These are phyloP conservation scores for Rhagonycha lutea DNA, from an alignment of 2,888 invertebrate species.

Conservation along the genomic window DNA sequence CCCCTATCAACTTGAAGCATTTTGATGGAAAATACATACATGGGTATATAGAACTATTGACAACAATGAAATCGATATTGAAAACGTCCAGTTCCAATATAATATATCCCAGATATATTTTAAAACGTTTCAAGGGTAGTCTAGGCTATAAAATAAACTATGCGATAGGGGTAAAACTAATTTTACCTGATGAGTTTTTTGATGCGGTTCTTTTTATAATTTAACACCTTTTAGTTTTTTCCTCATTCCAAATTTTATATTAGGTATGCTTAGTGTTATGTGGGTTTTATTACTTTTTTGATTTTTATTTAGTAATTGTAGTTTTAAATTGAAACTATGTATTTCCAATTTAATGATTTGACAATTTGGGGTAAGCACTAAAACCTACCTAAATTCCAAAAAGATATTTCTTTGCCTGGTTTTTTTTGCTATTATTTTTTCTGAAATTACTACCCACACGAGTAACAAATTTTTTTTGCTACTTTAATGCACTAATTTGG, in stretches of 20 bases:
- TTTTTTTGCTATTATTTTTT: no score
- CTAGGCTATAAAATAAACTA: slow-evolving; percentile 32
- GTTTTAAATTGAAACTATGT: no score
- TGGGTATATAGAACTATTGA: not conserved
- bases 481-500: no score
- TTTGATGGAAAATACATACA: slow-evolving; percentile 16
- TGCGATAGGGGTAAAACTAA: slow-evolving; percentile 35
- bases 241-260: slow-evolving; percentile 9
- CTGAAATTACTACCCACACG: no score
- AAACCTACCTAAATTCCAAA: no score
- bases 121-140: slow-evolving; percentile 15
- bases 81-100: slow-evolving; percentile 18
- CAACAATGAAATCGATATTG: slow-evolving; percentile 24
- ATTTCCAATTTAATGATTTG: no score
- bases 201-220: slow-evolving; percentile 10
- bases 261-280: not conserved
- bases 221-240: slow-evolving; percentile 22
- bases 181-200: slow-evolving; percentile 22
- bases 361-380: no score
- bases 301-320: not conserved
- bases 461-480: no score
- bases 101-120: slow-evolving; percentile 11
- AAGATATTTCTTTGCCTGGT: no score
- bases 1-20: slow-evolving; percentile 17
- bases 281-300: not conserved